Evolutionary conservation across 1,140 invertebrate genomes (phyloP).

Genomic region (Pteromalus puparum): DNA sequence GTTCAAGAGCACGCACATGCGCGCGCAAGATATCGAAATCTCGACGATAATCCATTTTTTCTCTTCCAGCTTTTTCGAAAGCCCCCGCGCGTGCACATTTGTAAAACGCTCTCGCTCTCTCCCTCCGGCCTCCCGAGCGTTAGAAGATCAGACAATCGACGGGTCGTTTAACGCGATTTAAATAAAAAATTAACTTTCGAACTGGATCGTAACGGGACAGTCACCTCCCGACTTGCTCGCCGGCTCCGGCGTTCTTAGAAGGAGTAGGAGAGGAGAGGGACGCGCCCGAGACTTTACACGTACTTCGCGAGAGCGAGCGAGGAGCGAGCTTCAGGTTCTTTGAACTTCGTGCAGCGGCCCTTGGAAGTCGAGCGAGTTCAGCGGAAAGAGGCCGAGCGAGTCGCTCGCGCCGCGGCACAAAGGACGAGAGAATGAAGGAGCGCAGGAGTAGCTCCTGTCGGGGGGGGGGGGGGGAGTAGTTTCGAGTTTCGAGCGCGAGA

Average conservation of each 20-base stretch:
- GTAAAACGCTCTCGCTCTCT: no score
- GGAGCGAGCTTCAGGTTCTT: conserved; percentile 5
- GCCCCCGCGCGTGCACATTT: neutral
- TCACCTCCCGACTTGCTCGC: neutral
- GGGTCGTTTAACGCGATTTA: neutral
- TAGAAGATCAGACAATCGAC: neutral
- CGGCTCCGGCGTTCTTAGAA: neutral
- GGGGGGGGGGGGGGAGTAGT: neutral
- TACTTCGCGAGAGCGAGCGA: no score
- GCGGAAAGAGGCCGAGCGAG: neutral
- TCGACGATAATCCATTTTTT: no score
- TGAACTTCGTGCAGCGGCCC: conserved; percentile 4
- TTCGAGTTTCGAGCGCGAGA: no score
- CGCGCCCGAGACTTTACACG: neutral
- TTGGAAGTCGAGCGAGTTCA: conserved; percentile 4
- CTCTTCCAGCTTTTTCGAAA: no score
- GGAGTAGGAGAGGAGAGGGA: no score
- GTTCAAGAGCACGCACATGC: no score
- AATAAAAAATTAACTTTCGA: conserved; percentile 2
- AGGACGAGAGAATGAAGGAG: neutral
- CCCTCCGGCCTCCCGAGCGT: no score
- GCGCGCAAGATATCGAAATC: no score
- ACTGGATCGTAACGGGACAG: conserved; percentile 1
- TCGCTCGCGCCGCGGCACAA: neutral
- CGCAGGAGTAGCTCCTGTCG: no score